Evolutionary conservation across 2,113 vertebrate species (phyloP), one percentile per base, ranked within the genome.

Genomic region (Bombycilla garrulus): DNA sequence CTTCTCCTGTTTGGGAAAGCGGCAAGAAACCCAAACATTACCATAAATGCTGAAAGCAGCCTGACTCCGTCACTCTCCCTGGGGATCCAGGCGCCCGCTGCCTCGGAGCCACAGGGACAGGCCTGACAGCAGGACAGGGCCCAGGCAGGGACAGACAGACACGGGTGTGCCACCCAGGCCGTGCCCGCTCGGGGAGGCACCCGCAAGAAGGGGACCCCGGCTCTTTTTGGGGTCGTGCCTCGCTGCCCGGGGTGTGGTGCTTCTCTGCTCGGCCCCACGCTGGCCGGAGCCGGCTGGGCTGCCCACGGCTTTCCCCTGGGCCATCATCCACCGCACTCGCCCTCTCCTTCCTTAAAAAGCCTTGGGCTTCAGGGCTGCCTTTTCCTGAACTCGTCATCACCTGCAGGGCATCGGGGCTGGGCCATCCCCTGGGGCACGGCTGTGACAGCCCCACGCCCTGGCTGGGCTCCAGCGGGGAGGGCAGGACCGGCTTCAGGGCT

Each of bases 31-130:
- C 83, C 97, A 97, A 98, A 98, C 97, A 97, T 98, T 96, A 97
- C 98, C 98, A 98, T 98, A 98, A 98, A 98, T 98, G 98, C 95
- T 93, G 97, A 98, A 94, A 97, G 96, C 26, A 93, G 84, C 57
- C 76, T 24, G 84, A 3, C 62, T 81, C 57, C 2, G 19, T 76
- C 87, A 92, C 85, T 40, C n/a, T n/a, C 45, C 65, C 18, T 12
- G 45, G 69, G 90, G 70, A 56, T 24, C 8, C 86, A 38, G 65
- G 73, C 67, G 45, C 60, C 57, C 26, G 20, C 35, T 33, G 64
- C 1, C 26, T 50, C 24, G 36, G 79, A 92, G 47, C 47, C 60
- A 2, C 33, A 6, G 42, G 17, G 62, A 51, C 6, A 1, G 40
- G 24, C 24, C 81, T 70, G 88, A 9, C 7, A 1, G 81, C 66